Base-by-base conservation (phyloP, 2,113 vertebrate genomes). In the Martes martes region DNA sequence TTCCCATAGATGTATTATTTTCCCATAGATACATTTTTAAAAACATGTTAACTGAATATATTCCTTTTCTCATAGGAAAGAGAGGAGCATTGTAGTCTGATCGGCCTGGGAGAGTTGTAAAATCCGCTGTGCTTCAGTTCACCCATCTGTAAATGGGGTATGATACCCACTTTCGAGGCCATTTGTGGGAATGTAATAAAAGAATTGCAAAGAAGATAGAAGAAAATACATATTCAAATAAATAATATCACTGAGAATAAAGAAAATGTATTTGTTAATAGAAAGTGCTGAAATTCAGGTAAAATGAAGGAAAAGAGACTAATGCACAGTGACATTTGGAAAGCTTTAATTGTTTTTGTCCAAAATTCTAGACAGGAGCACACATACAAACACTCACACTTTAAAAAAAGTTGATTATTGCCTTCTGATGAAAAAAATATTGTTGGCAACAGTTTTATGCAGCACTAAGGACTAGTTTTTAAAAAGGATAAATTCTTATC, bases 271-370 rank as follows among this genome's bases (percentile, higher is more conserved):
- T 52, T 89, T 93, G 23, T 59, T 92, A 78, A 50, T 74, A 90
- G 52, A 91, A 86, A 61, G 36, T 89, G 13, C 50, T 47, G 19
- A 94, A 84, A 87, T 69, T 23, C 81, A 57, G 55, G 47, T 8
- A 88, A 80, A 94, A 63, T 57, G 45, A 88, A 94, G n/a, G 36
- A 71, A 82, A 89, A 92, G 19, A 28, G 61, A 78, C 16, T 55
- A 55, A 71, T 6, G 24, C 9, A 69, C 11, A 14, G 50, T 74
- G 81, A 92, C 47, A 83, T 93, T 87, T 57, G 31, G 74, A 83
- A 90, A 96, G 8, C 92, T 96, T 47, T 79, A 52, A 80, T 69
- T 45, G 73, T 92, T 92, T 92, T 57, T 47, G 39, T 85, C 26
- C 13, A 59, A 82, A 55, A 7, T 39, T 47, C 21, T 15, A 83